Evolutionary conservation across 2,888 invertebrate genomes (phyloP).

Genomic region (Scrobipalpa atriplicella): DNA sequence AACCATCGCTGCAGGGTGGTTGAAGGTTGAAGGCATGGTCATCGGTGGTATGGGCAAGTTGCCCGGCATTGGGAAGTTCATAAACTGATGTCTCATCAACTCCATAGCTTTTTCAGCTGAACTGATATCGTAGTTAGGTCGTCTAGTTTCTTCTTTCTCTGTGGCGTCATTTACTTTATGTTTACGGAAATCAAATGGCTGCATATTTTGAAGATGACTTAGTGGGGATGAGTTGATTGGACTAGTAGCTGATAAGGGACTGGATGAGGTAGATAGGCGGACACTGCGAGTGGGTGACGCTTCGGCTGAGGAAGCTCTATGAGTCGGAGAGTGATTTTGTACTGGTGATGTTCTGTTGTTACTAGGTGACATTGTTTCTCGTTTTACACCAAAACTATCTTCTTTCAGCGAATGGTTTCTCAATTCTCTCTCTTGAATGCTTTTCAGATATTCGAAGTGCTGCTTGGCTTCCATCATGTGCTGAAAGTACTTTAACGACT

Average conservation of each 20-base stretch:
- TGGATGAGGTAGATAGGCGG: slow-evolving; percentile 75
- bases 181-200: slow-evolving; percentile 96
- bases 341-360: slow-evolving; percentile 60
- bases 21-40: slow-evolving; percentile 78
- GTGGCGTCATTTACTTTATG: slow-evolving; percentile 61
- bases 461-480: slow-evolving; percentile 77
- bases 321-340: slow-evolving; percentile 57
- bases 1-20: slow-evolving; percentile 85
- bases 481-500: slow-evolving; percentile 72
- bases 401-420: slow-evolving; percentile 45
- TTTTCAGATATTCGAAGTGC: slow-evolving; percentile 68
- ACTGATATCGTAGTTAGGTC: slow-evolving; percentile 70
- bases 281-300: slow-evolving; percentile 69
- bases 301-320: slow-evolving; percentile 65
- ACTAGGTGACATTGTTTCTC: slow-evolving; percentile 63
- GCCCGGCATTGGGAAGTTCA: slow-evolving; percentile 82
- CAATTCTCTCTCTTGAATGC: slow-evolving; percentile 68
- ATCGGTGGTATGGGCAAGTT: slow-evolving; percentile 85
- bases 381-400: slow-evolving; percentile 55
- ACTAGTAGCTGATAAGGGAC: slow-evolving; percentile 79
- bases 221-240: slow-evolving; percentile 89
- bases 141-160: slow-evolving; percentile 71
- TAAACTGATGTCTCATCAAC: slow-evolving; percentile 85
- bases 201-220: slow-evolving; percentile 96
- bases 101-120: slow-evolving; percentile 78